These are phyloP conservation scores for Zosterops pallidus DNA, from an alignment of 2,113 vertebrate genomes.

Conservation along the genomic window DNA sequence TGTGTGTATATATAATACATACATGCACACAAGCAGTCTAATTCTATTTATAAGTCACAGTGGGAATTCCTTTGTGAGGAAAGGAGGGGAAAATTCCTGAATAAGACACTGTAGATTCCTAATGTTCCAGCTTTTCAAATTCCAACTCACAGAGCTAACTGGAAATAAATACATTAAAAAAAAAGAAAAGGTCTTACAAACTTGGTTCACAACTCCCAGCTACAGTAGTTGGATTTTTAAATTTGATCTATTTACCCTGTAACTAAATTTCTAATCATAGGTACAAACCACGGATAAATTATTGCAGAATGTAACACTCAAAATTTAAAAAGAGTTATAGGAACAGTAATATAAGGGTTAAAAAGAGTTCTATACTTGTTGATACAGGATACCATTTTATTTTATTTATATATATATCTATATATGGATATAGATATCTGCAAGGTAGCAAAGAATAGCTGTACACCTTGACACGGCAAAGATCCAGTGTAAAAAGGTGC, in stretches of 20 bases:
- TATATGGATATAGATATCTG: conserved; percentile 78
- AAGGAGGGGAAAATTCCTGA: conserved; percentile 74
- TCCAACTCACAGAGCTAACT: conserved; percentile 76
- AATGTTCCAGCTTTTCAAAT: conserved; percentile 74
- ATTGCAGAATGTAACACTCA: conserved; percentile 74
- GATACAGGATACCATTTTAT: conserved; percentile 77
- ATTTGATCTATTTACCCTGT: conserved; percentile 79
- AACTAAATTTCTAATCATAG: conserved; percentile 78
- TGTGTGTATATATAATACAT: conserved; percentile 78
- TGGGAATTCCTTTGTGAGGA: conserved; percentile 83
- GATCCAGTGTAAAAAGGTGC: conserved; percentile 86
- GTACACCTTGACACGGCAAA: conserved; percentile 82
- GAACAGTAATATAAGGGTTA: conserved; percentile 72
- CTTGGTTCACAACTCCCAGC: conserved; percentile 76
- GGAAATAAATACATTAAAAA: conserved; percentile 73
- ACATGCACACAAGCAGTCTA: conserved; percentile 79
- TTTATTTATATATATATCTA: conserved; percentile 68
- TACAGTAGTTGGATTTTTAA: conserved; percentile 73
- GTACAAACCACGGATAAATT: conserved; percentile 79
- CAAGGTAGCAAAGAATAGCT: conserved; percentile 85
- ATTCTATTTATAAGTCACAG: conserved; percentile 82
- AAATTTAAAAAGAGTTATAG: conserved; percentile 67
- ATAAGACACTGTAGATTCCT: conserved; percentile 78
- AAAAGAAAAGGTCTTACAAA: conserved; percentile 70
- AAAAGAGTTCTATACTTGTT: conserved; percentile 75